Percentiles rank a stretch among this genome's conserved stretches.
These are phyloP conservation scores for Eupithecia exiguata DNA, from an alignment of 2,888 invertebrate genomes.

Conservation along the genomic window DNA sequence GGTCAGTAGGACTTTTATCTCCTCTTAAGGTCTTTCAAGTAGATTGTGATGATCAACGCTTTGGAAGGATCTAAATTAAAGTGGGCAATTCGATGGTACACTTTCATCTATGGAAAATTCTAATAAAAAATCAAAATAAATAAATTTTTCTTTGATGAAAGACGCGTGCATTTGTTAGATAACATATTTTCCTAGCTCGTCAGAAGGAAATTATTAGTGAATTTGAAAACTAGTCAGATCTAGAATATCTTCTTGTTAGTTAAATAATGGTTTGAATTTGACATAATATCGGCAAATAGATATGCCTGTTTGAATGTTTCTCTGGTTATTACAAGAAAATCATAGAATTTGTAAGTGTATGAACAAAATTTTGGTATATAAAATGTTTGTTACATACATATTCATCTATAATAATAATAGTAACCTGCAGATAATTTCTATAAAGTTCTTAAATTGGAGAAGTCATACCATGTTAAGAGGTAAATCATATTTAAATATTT, in stretches of 20 bases:
- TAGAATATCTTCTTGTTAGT: not conserved
- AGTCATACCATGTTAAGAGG: not conserved
- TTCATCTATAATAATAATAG: not conserved
- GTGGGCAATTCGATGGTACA: not conserved
- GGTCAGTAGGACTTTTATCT: slow-evolving; percentile 12
- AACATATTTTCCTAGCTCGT: not conserved
- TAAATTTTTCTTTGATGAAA: not conserved
- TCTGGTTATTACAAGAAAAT: not conserved
- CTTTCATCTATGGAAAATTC: not conserved
- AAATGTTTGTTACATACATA: not conserved
- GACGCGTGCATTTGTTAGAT: not conserved
- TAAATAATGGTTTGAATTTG: not conserved
- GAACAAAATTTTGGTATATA: not conserved
- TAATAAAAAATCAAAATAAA: too few species aligned
- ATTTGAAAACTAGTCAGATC: not conserved
- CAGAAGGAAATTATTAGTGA: not conserved
- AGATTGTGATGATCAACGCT: not conserved
- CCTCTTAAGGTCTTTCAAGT: slow-evolving; percentile 7
- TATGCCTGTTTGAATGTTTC: not conserved
- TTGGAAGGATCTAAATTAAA: not conserved
- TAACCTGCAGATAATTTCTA: not conserved
- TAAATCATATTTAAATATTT: not conserved
- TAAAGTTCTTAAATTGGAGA: not conserved
- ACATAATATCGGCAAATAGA: not conserved
- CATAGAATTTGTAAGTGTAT: not conserved